Percentiles rank a stretch among this genome's conserved stretches.
Conservation (phyloP, 1,140 invertebrate species). For the Papilio aristodemus region DNA sequence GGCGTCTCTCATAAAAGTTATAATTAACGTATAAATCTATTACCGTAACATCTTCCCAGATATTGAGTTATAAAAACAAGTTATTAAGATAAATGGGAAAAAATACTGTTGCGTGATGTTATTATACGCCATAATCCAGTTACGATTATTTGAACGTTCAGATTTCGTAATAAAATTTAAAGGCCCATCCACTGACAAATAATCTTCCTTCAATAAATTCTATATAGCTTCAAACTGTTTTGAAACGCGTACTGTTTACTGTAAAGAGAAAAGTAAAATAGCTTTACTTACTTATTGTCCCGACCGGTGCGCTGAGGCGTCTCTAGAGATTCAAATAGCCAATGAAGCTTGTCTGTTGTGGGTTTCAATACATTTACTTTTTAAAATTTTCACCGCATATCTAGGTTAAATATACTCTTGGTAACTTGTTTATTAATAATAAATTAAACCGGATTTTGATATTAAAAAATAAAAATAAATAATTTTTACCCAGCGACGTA, state of each 20-base stretch:
- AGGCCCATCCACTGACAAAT: slow-evolving; percentile 49
- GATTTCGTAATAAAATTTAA: slow-evolving; percentile 61
- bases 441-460: too few species aligned
- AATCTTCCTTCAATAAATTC: slow-evolving; percentile 5
- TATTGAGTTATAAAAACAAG: slow-evolving; percentile 65
- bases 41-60: slow-evolving; percentile 45
- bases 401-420: too few species aligned
- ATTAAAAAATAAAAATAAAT: too few species aligned
- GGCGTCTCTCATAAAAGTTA: slow-evolving; percentile 48
- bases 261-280: neutral
- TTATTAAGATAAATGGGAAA: slow-evolving; percentile 68
- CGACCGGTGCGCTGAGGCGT: neutral
- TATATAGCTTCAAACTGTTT: neutral
- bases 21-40: slow-evolving; percentile 63
- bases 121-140: slow-evolving; percentile 61
- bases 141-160: slow-evolving; percentile 62
- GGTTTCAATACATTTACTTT: too few species aligned
- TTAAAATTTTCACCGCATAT: too few species aligned
- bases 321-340: neutral
- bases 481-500: too few species aligned
- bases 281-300: neutral
- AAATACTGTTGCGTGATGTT: slow-evolving; percentile 58
- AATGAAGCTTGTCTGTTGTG: neutral
- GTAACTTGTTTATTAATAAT: too few species aligned
- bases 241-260: neutral